These are phyloP conservation scores for Balearica regulorum DNA, from an alignment of 2,797 vertebrate genomes.

Conservation along the genomic window DNA sequence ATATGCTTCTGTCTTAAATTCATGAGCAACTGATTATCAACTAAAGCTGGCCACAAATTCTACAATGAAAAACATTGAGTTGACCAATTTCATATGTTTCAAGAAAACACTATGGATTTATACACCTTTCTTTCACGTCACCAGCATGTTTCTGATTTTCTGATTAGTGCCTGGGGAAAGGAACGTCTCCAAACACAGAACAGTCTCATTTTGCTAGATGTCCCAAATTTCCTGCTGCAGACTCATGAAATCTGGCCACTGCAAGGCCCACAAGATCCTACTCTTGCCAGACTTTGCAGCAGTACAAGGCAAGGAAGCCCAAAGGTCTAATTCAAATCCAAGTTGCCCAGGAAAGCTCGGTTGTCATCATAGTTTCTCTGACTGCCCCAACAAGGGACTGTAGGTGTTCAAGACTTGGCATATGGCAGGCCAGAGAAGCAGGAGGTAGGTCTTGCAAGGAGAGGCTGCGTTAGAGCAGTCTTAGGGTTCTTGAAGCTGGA, in stretches of 20 bases:
- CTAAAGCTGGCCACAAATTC: neutral
- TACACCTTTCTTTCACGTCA: neutral
- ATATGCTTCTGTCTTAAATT: neutral
- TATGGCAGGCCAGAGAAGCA: neutral
- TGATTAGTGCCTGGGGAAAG: neutral
- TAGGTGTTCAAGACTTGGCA: neutral
- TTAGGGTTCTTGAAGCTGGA: neutral
- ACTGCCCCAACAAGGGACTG: neutral
- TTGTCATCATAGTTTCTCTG: neutral
- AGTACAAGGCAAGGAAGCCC: neutral
- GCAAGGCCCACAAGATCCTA: neutral
- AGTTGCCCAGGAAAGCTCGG: neutral
- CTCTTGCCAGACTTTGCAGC: neutral
- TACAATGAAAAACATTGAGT: neutral
- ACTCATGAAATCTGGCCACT: neutral
- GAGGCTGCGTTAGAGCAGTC: neutral
- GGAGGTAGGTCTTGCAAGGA: neutral
- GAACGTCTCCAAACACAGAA: neutral
- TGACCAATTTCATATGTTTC: neutral
- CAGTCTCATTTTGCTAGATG: neutral
- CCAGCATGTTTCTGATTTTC: neutral
- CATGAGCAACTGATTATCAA: neutral
- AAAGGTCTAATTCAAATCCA: neutral
- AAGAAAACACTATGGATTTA: neutral
- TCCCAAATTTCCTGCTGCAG: neutral